Evolutionary conservation across 2,888 invertebrate species (phyloP), one percentile per base, ranked within the genome.

Genomic region (Argyresthia albistria): DNA sequence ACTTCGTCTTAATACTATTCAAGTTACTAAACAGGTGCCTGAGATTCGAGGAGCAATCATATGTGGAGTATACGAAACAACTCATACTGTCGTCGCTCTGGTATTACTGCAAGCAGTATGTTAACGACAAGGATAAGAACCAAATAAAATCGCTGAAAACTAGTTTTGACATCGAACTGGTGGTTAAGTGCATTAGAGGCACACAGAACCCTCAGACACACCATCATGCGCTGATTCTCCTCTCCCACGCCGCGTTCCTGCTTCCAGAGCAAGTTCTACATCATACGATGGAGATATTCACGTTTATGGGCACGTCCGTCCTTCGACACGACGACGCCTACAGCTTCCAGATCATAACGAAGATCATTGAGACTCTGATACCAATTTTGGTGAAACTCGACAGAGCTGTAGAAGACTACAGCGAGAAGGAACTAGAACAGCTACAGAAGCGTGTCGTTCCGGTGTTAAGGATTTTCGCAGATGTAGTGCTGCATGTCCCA

Each of bases 201-300:
- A 96, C 97, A 0, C 93, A 94, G 66, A 97, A 97, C 77, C 97
- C 97, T 0, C 97, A 98, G 78, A 97, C 98, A 0, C 98, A 99
- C 68, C 95, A 98, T 64, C 96, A 97, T 65, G 97, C 98, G 0
- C 82, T 99, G 53, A 88, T 97, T 36, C 88, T 98, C 0, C 86
- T 99, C 1, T 92, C 95, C 0, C 90, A 93, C 54, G 92, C 94
- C 11, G 95, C 97, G 0, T 89, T 89, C 35, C 89, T 95, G 66
- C 89, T 94, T 54, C 97, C 97, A 0, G 91, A 93, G 55, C 92
- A 94, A 79, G 96, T 99, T 0, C 81, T 98, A 12, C 94, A 96
- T 68, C 96, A 98, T 65, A 94, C 98, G 4, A 97, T 99, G 92
- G 93, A 97, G 16, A 95, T 99, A 62, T 99, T 99, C 72, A 98